These are phyloP conservation scores for Heliothis peltigera DNA, from an alignment of 2,888 invertebrate genomes.

Conservation along the genomic window DNA sequence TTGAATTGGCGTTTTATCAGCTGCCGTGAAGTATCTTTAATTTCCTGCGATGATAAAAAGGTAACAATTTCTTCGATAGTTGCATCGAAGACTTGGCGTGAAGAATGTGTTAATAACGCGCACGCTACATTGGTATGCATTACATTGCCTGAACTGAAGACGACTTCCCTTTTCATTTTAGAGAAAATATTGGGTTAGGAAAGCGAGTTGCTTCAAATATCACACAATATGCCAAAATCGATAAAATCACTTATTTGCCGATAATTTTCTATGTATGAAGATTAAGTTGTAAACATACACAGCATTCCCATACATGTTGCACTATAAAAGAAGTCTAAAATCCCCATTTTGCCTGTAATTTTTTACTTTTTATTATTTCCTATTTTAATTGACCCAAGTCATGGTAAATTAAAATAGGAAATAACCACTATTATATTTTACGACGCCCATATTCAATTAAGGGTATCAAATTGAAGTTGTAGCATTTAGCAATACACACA, in stretches of 20 bases:
- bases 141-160: slow-evolving; percentile 26
- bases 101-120: slow-evolving; percentile 38
- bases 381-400: slow-evolving; percentile 28
- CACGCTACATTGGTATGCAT: slow-evolving; percentile 45
- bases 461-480: slow-evolving; percentile 42
- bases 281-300: too few relatives aligned
- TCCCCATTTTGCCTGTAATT: neutral
- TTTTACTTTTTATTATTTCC: neutral
- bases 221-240: too few relatives aligned
- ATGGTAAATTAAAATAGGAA: too few relatives aligned
- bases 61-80: slow-evolving; percentile 54
- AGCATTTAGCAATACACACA: slow-evolving; percentile 42
- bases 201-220: neutral
- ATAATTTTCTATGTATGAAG: too few relatives aligned
- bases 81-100: slow-evolving; percentile 48
- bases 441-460: slow-evolving; percentile 45
- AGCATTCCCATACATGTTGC: too few relatives aligned
- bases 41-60: slow-evolving; percentile 57
- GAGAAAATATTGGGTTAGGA: slow-evolving; percentile 10
- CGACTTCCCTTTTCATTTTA: slow-evolving; percentile 31
- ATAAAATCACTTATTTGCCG: too few relatives aligned
- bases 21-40: slow-evolving; percentile 25
- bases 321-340: neutral
- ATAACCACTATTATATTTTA: slow-evolving; percentile 42
- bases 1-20: slow-evolving; percentile 2